Conservation (phyloP, 2,113 vertebrate species). For the Antechinus flavipes region DNA sequence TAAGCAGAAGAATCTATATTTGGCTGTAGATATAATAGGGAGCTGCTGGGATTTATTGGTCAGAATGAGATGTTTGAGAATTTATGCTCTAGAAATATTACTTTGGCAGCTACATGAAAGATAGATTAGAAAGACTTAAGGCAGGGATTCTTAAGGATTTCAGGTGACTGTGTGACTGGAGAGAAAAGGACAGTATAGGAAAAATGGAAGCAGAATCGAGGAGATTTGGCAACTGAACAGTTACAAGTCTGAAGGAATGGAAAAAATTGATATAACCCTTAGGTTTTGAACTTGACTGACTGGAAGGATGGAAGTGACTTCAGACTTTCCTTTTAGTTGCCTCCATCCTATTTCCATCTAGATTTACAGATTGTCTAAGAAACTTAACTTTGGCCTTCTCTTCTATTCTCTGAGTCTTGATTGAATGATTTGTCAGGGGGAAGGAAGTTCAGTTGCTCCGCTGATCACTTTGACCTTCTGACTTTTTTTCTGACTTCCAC, state of each 20-base stretch:
- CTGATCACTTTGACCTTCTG: not conserved
- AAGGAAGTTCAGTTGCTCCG: not conserved
- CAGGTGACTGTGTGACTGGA: not conserved
- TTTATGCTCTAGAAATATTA: not conserved
- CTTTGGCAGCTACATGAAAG: not conserved
- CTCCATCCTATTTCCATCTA: not conserved
- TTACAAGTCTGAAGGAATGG: not conserved
- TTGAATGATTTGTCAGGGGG: not conserved
- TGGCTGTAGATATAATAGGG: not conserved
- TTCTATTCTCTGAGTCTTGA: not conserved
- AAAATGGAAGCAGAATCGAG: not conserved
- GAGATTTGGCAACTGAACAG: not conserved
- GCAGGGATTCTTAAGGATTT: not conserved
- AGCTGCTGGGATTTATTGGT: not conserved
- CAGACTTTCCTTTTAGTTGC: not conserved
- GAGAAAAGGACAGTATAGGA: not conserved
- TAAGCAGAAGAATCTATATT: not conserved
- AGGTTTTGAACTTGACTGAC: not conserved
- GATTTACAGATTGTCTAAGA: not conserved
- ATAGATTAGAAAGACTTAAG: not conserved
- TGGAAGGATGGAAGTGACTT: not conserved
- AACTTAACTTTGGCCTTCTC: not conserved
- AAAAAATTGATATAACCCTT: not conserved
- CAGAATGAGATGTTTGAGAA: not conserved
- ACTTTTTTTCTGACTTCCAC: no score